These are phyloP conservation scores for Drosophila histrio DNA, from an alignment of 2,888 invertebrate genomes.

Conservation along the genomic window DNA sequence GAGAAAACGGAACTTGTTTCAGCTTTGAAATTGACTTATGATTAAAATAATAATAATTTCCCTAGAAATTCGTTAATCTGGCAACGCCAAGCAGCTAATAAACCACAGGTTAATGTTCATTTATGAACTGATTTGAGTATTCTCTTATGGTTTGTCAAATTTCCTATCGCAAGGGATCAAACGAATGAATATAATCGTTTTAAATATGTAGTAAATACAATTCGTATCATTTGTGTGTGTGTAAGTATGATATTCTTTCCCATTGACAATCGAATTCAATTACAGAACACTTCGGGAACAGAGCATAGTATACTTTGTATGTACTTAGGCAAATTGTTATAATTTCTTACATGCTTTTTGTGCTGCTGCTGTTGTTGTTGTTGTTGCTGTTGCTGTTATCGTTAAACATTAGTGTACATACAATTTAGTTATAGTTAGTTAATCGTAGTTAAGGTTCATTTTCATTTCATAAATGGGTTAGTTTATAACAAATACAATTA, in stretches of 20 bases:
- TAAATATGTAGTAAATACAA: background rate
- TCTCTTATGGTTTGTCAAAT: background rate
- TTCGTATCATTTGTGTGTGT: background rate
- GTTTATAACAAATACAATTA: slow-evolving; percentile 14
- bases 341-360: slow-evolving; percentile 15
- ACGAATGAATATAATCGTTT: too few relatives aligned
- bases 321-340: slow-evolving; percentile 11
- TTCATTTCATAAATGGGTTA: slow-evolving; percentile 17
- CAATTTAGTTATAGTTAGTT: slow-evolving; percentile 62
- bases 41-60: too few relatives aligned
- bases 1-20: too few relatives aligned
- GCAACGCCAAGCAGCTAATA: background rate
- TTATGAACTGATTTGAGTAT: background rate
- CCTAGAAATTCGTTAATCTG: too few relatives aligned
- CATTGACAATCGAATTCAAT: background rate
- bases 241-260: background rate
- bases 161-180: background rate
- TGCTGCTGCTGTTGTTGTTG: slow-evolving; percentile 3
- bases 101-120: background rate
- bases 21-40: too few relatives aligned
- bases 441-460: slow-evolving; percentile 14
- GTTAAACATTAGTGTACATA: slow-evolving; percentile 66
- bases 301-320: background rate
- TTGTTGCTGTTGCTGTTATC: slow-evolving; percentile 13
- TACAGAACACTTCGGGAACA: slow-evolving; percentile 6